These are phyloP conservation scores for Anastrepha ludens DNA, from an alignment of 1,140 invertebrate species.

Conservation along the genomic window DNA sequence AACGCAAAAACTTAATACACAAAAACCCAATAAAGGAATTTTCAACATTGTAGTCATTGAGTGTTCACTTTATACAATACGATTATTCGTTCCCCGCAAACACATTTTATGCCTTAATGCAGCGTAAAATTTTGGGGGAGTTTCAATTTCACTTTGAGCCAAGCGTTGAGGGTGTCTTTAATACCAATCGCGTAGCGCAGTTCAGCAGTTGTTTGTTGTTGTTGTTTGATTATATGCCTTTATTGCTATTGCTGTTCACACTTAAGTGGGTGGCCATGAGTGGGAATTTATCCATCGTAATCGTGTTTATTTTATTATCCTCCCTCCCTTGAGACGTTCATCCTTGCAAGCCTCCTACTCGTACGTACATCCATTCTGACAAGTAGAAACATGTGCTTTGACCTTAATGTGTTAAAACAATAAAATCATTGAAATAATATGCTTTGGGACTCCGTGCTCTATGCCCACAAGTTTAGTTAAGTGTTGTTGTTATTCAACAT, in stretches of 20 bases:
- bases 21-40: constrained; percentile 43
- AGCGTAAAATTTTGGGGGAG: constrained; percentile 55
- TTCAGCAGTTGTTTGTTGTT: constrained; percentile 7
- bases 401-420: constrained; percentile 45
- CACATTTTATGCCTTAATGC: constrained; percentile 38
- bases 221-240: constrained; percentile 31
- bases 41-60: constrained; percentile 23
- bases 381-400: constrained; percentile 3
- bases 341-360: background rate
- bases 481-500: background rate
- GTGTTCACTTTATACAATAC: background rate
- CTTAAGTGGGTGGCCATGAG: constrained; percentile 54
- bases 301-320: constrained; percentile 52
- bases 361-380: background rate
- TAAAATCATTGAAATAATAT: constrained; percentile 55
- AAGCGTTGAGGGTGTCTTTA: constrained; percentile 40
- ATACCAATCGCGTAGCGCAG: background rate
- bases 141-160: constrained; percentile 51
- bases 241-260: constrained; percentile 53
- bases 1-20: constrained; percentile 11
- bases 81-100: constrained; percentile 27
- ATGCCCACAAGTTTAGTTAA: background rate
- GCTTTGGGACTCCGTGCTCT: background rate
- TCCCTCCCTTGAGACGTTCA: background rate
- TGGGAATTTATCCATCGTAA: constrained; percentile 41